These are phyloP conservation scores for Myotis planiceps DNA, from an alignment of 2,797 vertebrate species.

Conservation along the genomic window DNA sequence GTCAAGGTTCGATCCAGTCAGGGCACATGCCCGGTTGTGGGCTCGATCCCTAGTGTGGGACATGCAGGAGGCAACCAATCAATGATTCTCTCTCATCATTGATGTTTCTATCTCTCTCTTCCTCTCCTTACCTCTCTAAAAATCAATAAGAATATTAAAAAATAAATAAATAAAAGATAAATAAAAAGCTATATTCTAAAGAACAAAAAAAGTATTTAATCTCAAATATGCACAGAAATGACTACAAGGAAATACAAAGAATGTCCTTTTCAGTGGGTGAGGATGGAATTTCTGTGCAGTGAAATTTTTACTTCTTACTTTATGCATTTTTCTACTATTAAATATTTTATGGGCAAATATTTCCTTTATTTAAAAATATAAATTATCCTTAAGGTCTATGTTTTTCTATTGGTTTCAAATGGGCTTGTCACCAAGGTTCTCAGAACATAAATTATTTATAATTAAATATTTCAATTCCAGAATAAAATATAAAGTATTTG, in stretches of 20 bases:
- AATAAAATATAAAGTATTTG: slow-evolving; percentile 24
- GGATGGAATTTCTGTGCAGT: not conserved
- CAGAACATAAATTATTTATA: slow-evolving; percentile 14
- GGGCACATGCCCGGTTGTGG: not conserved
- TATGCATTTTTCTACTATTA: not conserved
- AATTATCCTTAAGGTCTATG: not conserved
- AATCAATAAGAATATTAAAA: not conserved
- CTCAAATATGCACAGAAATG: not conserved
- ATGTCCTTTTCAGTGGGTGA: not conserved
- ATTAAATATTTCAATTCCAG: slow-evolving; percentile 42
- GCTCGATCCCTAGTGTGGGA: not conserved
- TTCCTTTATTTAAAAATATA: slow-evolving; percentile 31
- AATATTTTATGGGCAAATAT: slow-evolving; percentile 30
- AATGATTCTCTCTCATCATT: not conserved
- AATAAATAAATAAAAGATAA: not conserved
- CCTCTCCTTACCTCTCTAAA: not conserved
- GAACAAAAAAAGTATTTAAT: not conserved
- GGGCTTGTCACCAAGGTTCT: not conserved
- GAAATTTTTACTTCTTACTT: slow-evolving; percentile 20
- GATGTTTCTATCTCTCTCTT: not conserved
- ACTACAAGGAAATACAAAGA: not conserved
- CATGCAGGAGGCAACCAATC: not conserved
- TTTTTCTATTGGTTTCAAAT: not conserved
- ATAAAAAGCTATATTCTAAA: not conserved
- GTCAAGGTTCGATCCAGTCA: too few species aligned